A percentile compares a stretch with the other conserved stretches of the same genome.
These are phyloP conservation scores for Argyrosomus regius DNA, from an alignment of 2,797 vertebrate genomes.

Conservation along the genomic window DNA sequence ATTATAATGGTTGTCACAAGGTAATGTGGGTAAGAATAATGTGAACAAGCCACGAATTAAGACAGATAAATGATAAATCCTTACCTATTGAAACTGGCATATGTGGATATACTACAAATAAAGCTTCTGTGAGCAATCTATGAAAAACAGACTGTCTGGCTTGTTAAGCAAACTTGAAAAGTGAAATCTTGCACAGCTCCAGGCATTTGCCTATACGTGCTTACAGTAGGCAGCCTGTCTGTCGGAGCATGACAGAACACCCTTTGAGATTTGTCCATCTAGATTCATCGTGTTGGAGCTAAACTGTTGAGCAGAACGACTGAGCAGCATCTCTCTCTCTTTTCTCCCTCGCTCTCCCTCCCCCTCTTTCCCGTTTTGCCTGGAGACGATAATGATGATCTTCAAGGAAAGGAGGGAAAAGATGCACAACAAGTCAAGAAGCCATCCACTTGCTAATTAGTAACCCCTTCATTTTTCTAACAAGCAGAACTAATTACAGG, in stretches of 20 bases:
- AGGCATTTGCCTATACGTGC: slow-evolving; percentile 57
- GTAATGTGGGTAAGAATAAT: not conserved
- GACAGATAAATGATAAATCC: not conserved
- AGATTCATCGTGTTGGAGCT: slow-evolving; percentile 57
- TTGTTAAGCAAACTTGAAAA: slow-evolving; percentile 53
- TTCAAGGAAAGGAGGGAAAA: slow-evolving; percentile 75
- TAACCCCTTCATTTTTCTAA: slow-evolving; percentile 87
- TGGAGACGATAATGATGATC: slow-evolving; percentile 79
- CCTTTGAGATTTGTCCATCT: slow-evolving; percentile 74
- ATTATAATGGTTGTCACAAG: not conserved
- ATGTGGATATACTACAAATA: slow-evolving; percentile 12
- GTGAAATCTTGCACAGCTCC: slow-evolving; percentile 59
- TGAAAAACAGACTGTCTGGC: slow-evolving; percentile 15
- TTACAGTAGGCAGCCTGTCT: slow-evolving; percentile 64
- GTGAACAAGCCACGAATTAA: not conserved
- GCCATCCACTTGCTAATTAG: slow-evolving; percentile 86
- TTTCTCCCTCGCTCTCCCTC: not conserved
- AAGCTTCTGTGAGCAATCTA: slow-evolving; percentile 4
- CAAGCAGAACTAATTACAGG: slow-evolving; percentile 89
- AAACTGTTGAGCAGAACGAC: slow-evolving; percentile 61
- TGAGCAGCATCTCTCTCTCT: slow-evolving; percentile 23
- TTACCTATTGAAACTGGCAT: not conserved
- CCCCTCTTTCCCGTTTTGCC: slow-evolving; percentile 34
- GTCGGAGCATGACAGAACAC: slow-evolving; percentile 67
- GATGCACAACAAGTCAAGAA: slow-evolving; percentile 83